Evolutionary conservation across 2,888 invertebrate species (phyloP), one percentile per base, ranked within the genome.

Genomic region (Epirrhoe alternata): DNA sequence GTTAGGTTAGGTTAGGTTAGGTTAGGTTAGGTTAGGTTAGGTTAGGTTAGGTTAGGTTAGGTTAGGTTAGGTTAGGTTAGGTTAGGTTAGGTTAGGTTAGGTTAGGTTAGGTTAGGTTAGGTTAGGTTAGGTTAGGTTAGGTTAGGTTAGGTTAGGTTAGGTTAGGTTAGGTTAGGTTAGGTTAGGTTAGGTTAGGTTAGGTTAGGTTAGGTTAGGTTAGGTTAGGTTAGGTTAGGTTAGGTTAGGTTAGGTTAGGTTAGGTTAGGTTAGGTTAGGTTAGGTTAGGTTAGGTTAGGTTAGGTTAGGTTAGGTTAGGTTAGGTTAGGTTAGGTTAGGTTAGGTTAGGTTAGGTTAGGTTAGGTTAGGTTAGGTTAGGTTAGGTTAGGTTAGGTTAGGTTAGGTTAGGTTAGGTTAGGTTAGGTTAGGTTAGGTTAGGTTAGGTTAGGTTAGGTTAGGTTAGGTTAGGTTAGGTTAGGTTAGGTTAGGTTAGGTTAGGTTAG

Each of bases 401-500:
- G 57, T 66, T 57, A 57, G 61, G 54, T 65, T 56, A 56, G 65
- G 56, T 65, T 57, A 57, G 65, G 56, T 64, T 58, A 58, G 64
- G 57, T 63, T 57, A 67, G 67, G 67, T 66, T 66, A 66, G 66
- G 65, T 66, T 66, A 66, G 66, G 66, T 66, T 66, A 66, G 66
- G 66, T 59, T 65, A 54, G n/a, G n/a, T n/a, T n/a, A n/a, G n/a
- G n/a, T n/a, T 65, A 65, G 66, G 66, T 67, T 59, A 67, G 66
- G 66, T 67, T 67, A 59, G 66, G 66, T 67, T 62, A 63, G 62
- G 66, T 67, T 67, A 67, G 62, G 62, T 63, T 63, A 62, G 62
- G 62, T 62, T 63, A 67, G 66, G 66, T 67, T 67, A 67, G 66
- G 66, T 67, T 67, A 67, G 67, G 67, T 67, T 67, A 67, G 66